Base-by-base conservation (phyloP, 2,797 vertebrate genomes). In the Paguma larvata region DNA sequence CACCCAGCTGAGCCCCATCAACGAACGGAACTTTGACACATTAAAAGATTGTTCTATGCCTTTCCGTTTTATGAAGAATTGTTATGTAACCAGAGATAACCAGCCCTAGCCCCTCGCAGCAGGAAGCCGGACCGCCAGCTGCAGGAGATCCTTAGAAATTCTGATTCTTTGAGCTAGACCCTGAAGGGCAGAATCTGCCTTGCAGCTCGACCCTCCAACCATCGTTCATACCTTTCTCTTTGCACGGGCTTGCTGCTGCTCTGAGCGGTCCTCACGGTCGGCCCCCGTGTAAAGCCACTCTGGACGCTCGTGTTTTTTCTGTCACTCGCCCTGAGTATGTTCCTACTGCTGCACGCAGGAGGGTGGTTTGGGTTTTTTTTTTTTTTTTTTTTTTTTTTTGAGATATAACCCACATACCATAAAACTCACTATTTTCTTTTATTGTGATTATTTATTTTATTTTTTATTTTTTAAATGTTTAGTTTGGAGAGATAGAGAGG, bases 181-280 rank as follows among this genome's bases (percentile, higher is more conserved):
- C 62, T 19, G 14, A 68, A 62, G 25, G 56, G 18, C 48, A 21
- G 48, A 80, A 12, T 53, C 77, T 25, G 48, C 1, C 18, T 34
- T 9, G 6, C 34, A 23, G 65, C 65, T 25, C 30, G 51, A 59
- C 38, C 56, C 15, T 75, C 70, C 4, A 18, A 13, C 23, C 21
- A 12, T 6, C 3, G 6, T 63, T 87, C 44, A 13, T 18, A 44
- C 70, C 3, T 18, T 34, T 9, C 0, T 1, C 18, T 53, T n/a
- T 1, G 1, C 3, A 38, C 27, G 23, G 38, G n/a, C 12, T 19
- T 32, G 63, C 21, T 10, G 27, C 6, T 2, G 13, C 25, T 12
- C 30, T 32, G 30, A 15, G 75, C 6, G 38, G 41, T 41, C 8
- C 44, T 72, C 25, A 25, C n/a, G 30, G 48, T 41, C 11, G 25